phyloP scores from a whole-genome alignment of 1,140 invertebrate genomes.

The Trinorchestia longiramus region DNA sequence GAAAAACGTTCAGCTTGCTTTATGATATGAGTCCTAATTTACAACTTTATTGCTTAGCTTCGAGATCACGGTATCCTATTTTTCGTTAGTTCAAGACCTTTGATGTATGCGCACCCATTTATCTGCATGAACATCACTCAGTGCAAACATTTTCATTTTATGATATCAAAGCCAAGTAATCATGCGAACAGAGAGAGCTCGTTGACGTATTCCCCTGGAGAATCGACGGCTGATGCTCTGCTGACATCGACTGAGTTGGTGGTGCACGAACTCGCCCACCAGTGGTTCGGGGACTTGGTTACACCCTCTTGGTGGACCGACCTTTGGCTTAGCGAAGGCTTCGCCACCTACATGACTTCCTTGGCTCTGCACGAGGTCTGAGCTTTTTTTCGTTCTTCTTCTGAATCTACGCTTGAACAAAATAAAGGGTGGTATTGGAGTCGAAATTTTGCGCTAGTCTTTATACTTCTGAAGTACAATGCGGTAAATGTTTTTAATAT shows the following conservation, averaged over 20 bases:
- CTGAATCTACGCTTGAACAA: neutral
- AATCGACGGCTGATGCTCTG: slow-evolving; percentile 78
- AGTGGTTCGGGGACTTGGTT: slow-evolving; percentile 77
- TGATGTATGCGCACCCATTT: neutral
- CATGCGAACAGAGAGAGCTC: slow-evolving; percentile 79
- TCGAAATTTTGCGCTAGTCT: neutral
- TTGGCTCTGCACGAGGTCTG: slow-evolving; percentile 67
- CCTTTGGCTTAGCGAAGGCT: slow-evolving; percentile 75
- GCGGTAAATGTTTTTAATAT: neutral
- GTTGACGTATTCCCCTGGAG: slow-evolving; percentile 83
- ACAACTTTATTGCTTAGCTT: no score
- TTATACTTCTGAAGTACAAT: neutral
- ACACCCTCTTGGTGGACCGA: slow-evolving; percentile 75
- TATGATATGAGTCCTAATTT: no score
- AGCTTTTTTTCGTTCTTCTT: neutral
- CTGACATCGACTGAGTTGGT: slow-evolving; percentile 83
- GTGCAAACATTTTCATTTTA: neutral
- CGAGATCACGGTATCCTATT: no score
- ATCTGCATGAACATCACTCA: neutral
- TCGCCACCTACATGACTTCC: slow-evolving; percentile 65
- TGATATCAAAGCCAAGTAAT: neutral
- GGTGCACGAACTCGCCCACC: slow-evolving; percentile 73
- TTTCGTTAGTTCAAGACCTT: neutral
- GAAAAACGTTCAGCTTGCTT: no score
- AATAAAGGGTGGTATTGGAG: neutral